Evolutionary conservation across 2,888 invertebrate genomes (phyloP).

Genomic region (Pyrgus malvae): DNA sequence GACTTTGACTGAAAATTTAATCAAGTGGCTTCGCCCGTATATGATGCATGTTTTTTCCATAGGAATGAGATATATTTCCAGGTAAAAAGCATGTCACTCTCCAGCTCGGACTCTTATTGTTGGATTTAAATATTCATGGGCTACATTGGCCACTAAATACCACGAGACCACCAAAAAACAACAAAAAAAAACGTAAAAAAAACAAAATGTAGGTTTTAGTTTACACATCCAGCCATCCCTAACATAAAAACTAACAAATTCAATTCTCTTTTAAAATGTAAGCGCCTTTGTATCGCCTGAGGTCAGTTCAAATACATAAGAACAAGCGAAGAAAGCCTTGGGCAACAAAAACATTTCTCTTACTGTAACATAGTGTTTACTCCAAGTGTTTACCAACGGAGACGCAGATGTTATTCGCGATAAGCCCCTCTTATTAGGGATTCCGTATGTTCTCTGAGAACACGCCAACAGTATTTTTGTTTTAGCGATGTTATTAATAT

Average conservation of each 20-base stretch:
- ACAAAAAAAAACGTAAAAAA: too few relatives aligned
- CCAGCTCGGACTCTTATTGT: too few relatives aligned
- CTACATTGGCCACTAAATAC: too few relatives aligned
- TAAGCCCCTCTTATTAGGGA: constrained; percentile 79
- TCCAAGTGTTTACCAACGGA: constrained; percentile 73
- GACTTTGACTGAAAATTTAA: too few relatives aligned
- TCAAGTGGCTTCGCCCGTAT: too few relatives aligned
- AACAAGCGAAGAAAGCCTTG: constrained; percentile 56
- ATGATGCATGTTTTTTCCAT: too few relatives aligned
- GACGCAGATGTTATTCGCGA: constrained; percentile 77
- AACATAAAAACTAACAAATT: constrained; percentile 11
- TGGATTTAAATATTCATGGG: too few relatives aligned
- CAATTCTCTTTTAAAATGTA: constrained; percentile 21
- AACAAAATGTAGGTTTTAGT: too few relatives aligned
- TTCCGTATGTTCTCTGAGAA: constrained; percentile 66
- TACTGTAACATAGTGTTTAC: constrained; percentile 71
- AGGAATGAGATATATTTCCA: too few relatives aligned
- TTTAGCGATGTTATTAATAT: constrained; percentile 67
- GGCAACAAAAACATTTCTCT: constrained; percentile 77
- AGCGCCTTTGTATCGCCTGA: constrained; percentile 15
- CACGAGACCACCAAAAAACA: too few relatives aligned
- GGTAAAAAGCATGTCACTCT: too few relatives aligned
- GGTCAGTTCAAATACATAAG: constrained; percentile 42
- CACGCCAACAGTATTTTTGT: constrained; percentile 60
- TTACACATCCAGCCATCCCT: not conserved